Percentiles rank a stretch among this genome's conserved stretches.
phyloP scores from a whole-genome alignment of 2,113 vertebrate genomes.

The Menura novaehollandiae region DNA sequence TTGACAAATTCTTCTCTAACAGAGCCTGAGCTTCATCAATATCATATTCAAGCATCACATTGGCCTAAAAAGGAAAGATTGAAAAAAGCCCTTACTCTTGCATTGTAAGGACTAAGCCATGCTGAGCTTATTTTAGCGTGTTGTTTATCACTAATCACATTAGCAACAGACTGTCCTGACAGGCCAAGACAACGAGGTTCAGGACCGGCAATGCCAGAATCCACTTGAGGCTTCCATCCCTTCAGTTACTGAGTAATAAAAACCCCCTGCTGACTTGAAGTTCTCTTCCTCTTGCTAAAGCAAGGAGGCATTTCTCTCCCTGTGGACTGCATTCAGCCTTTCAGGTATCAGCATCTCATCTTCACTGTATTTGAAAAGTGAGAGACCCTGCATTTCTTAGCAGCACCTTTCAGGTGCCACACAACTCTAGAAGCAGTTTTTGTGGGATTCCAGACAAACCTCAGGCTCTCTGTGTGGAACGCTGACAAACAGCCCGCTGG shows the following conservation, averaged over 20 bases:
- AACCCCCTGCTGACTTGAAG: not conserved
- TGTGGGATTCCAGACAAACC: not conserved
- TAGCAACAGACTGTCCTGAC: not conserved
- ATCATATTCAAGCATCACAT: slow-evolving; percentile 98
- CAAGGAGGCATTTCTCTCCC: not conserved
- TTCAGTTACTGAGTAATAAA: not conserved
- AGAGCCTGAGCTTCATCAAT: slow-evolving; percentile 94
- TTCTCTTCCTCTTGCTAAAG: not conserved
- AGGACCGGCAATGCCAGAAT: not conserved
- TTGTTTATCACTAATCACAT: not conserved
- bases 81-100: not conserved
- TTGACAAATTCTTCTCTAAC: slow-evolving; percentile 92
- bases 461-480: not conserved
- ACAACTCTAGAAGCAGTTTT: not conserved
- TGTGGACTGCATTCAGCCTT: not conserved
- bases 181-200: not conserved
- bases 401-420: not conserved
- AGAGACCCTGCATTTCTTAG: not conserved
- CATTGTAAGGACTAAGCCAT: not conserved
- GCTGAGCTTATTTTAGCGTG: not conserved
- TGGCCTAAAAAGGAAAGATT: slow-evolving; percentile 77
- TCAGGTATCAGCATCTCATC: not conserved
- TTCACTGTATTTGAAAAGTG: not conserved
- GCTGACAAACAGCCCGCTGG: not conserved
- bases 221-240: not conserved